phyloP scores from a whole-genome alignment of 1,140 invertebrate genomes.

The Drosophila ambigua region DNA sequence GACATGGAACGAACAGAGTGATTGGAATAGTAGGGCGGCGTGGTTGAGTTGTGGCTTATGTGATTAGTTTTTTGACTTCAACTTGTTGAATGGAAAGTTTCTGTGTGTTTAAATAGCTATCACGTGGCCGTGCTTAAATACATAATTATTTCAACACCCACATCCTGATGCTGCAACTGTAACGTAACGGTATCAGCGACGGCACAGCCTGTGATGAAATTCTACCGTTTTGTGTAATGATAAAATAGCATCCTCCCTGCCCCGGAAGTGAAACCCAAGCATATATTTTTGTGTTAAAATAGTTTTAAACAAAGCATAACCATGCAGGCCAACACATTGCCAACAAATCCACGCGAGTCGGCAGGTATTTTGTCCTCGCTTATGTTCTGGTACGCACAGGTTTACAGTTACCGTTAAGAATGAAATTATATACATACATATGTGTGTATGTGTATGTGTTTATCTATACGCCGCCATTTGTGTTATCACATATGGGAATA shows the following conservation, averaged over 20 bases:
- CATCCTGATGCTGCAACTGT: conserved; percentile 18
- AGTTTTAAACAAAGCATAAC: conserved; percentile 19
- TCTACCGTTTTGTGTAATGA: neutral
- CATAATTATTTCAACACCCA: too few relatives aligned
- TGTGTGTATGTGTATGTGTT: conserved; percentile 6
- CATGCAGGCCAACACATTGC: conserved; percentile 62
- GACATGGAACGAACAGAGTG: conserved; percentile 17
- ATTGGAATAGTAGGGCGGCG: conserved; percentile 34
- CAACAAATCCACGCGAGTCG: conserved; percentile 63
- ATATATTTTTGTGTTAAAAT: conserved; percentile 12
- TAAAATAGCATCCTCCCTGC: neutral
- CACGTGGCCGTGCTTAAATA: neutral
- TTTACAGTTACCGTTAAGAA: conserved; percentile 8
- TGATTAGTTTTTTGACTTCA: conserved; percentile 34
- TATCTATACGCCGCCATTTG: neutral
- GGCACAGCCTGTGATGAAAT: conserved; percentile 36
- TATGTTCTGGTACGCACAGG: conserved; percentile 67
- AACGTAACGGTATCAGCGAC: neutral
- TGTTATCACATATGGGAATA: conserved; percentile 16
- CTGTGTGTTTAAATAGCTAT: conserved; percentile 5
- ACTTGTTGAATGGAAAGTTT: conserved; percentile 41
- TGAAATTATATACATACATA: conserved; percentile 4
- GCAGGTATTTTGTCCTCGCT: conserved; percentile 61
- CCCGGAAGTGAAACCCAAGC: neutral
- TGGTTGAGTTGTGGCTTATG: conserved; percentile 10